Percentiles rank a stretch among this genome's conserved stretches.
Evolutionary conservation across 1,140 invertebrate species (phyloP).

Genomic region (Sipha flava): DNA sequence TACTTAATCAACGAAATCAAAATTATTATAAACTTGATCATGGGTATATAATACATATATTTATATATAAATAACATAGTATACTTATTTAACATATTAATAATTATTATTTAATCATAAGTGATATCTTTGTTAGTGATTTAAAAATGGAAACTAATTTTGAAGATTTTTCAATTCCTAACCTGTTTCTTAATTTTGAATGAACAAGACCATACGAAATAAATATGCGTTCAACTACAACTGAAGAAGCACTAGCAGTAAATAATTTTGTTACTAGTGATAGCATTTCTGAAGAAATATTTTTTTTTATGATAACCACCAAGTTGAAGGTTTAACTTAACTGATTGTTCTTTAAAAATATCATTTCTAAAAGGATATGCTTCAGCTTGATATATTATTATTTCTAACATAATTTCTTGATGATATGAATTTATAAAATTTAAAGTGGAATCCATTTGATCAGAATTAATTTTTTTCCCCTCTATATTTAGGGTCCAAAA

Average conservation of each 20-base stretch:
- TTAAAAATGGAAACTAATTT: neutral
- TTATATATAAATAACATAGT: too few species aligned
- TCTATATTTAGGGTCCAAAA: constrained; percentile 4
- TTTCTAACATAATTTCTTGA: neutral
- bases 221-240: neutral
- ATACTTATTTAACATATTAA: neutral
- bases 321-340: neutral
- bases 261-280: neutral
- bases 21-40: neutral
- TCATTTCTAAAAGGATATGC: neutral
- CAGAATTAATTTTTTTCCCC: neutral
- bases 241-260: neutral
- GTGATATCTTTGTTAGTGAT: neutral
- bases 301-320: neutral
- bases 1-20: neutral
- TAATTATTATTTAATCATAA: neutral
- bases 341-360: neutral
- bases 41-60: too few species aligned
- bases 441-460: neutral
- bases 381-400: constrained; percentile 9
- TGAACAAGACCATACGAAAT: neutral
- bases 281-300: neutral
- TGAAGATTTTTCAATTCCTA: neutral
- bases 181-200: neutral
- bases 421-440: neutral